Evolutionary conservation across 2,113 vertebrate species (phyloP).

Genomic region (Sisor rabdophorus): DNA sequence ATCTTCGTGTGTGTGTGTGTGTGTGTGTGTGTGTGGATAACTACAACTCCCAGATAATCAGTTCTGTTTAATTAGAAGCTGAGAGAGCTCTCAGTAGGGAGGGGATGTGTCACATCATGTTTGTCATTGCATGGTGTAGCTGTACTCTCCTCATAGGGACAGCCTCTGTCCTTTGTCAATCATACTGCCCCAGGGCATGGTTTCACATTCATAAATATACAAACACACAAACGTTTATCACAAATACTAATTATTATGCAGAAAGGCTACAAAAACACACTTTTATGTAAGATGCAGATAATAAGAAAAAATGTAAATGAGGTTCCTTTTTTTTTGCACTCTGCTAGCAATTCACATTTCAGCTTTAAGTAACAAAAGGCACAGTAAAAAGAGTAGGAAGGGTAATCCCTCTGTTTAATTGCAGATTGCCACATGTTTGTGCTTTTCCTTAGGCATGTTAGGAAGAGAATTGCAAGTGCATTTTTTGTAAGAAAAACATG

Average conservation of each 20-base stretch:
- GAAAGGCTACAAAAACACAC: background rate
- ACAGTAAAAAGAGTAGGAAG: constrained; percentile 28
- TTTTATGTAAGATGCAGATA: constrained; percentile 27
- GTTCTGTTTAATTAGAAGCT: constrained; percentile 72
- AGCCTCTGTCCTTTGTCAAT: constrained; percentile 61
- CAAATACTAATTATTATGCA: constrained; percentile 5
- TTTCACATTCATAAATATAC: background rate
- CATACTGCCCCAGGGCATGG: constrained; percentile 44
- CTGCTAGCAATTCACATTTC: constrained; percentile 20
- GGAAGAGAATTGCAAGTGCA: constrained; percentile 63
- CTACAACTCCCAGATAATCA: constrained; percentile 61
- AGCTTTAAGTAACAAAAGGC: constrained; percentile 35
- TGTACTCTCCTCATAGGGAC: constrained; percentile 56
- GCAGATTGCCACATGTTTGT: constrained; percentile 50
- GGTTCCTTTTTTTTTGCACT: constrained; percentile 22
- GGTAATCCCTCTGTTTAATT: constrained; percentile 59
- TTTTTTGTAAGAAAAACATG: constrained; percentile 54
- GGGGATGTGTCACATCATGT: constrained; percentile 64
- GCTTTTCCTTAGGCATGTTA: constrained; percentile 57
- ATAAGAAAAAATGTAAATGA: constrained; percentile 29
- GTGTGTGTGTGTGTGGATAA: constrained; percentile 43
- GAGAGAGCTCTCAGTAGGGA: constrained; percentile 48
- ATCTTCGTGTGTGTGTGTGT: constrained; percentile 48
- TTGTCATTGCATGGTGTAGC: constrained; percentile 58
- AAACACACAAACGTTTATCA: constrained; percentile 7